Evolutionary conservation across 1,140 invertebrate genomes (phyloP).

Genomic region (Stenopsyche tienmushanensis): DNA sequence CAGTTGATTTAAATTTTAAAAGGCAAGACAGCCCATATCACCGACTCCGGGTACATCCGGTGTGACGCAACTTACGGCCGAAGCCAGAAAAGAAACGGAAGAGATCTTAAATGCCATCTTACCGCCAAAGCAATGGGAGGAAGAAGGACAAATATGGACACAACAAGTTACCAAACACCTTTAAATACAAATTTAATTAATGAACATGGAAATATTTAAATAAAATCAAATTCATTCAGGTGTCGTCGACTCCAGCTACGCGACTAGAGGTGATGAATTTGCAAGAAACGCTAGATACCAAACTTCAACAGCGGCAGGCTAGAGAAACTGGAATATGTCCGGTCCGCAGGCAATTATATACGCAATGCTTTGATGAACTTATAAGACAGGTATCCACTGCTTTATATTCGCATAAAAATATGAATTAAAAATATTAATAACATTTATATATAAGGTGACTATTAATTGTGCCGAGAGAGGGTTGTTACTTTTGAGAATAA

Average conservation of each 20-base stretch:
- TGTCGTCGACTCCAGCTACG: slow-evolving; percentile 94
- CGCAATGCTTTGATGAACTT: slow-evolving; percentile 90
- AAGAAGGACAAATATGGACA: slow-evolving; percentile 82
- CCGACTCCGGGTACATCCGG: slow-evolving; percentile 44
- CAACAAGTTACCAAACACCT: slow-evolving; percentile 64
- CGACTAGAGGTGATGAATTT: slow-evolving; percentile 92
- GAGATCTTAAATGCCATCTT: slow-evolving; percentile 96
- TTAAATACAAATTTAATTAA: slow-evolving; percentile 19
- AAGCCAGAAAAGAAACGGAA: slow-evolving; percentile 75
- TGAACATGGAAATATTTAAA: background rate
- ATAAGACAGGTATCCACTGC: slow-evolving; percentile 48
- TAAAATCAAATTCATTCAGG: slow-evolving; percentile 51
- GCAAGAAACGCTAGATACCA: slow-evolving; percentile 91
- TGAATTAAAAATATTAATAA: background rate
- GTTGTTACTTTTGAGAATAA: slow-evolving; percentile 84
- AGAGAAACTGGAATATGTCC: slow-evolving; percentile 97
- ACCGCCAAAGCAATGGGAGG: slow-evolving; percentile 93
- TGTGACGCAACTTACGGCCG: slow-evolving; percentile 48
- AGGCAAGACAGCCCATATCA: slow-evolving; percentile 31
- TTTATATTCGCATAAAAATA: slow-evolving; percentile 54
- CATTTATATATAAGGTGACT: slow-evolving; percentile 71
- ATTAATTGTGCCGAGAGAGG: slow-evolving; percentile 97
- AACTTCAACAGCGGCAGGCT: slow-evolving; percentile 87
- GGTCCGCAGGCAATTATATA: slow-evolving; percentile 89
- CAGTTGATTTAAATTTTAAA: background rate